Evolutionary conservation across 1,140 invertebrate species (phyloP).

Genomic region (Trachelipus rathkii): DNA sequence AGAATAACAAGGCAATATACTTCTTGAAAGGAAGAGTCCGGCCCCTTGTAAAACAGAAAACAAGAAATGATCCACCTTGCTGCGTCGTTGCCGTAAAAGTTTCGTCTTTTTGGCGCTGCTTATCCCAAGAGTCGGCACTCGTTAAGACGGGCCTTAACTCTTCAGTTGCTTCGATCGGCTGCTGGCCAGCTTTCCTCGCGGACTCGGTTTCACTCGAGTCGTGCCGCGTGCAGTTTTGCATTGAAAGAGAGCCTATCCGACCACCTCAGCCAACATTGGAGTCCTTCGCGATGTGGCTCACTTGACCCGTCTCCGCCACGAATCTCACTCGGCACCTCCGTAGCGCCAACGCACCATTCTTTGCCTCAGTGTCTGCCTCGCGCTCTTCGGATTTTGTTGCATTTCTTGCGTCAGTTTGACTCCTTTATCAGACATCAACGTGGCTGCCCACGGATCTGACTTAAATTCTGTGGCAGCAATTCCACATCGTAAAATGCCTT

Average conservation of each 20-base stretch:
- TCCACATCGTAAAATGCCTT: constrained; percentile 37
- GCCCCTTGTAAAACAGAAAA: constrained; percentile 43
- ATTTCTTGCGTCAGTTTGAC: constrained; percentile 37
- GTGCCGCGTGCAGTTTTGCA: constrained; percentile 43
- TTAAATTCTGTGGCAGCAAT: constrained; percentile 33
- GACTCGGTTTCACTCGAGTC: constrained; percentile 42
- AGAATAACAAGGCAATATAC: constrained; percentile 42
- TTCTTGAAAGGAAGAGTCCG: constrained; percentile 44
- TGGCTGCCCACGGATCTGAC: constrained; percentile 43
- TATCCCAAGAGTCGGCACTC: constrained; percentile 45
- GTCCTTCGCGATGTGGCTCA: constrained; percentile 39
- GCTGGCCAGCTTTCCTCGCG: constrained; percentile 42
- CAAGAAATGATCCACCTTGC: constrained; percentile 45
- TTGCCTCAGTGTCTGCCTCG: constrained; percentile 38
- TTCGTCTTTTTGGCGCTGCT: constrained; percentile 44
- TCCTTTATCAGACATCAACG: constrained; percentile 39
- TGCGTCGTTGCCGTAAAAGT: constrained; percentile 44
- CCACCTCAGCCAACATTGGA: constrained; percentile 31
- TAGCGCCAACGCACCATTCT: constrained; percentile 36
- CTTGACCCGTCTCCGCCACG: constrained; percentile 37
- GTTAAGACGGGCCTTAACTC: constrained; percentile 45
- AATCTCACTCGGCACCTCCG: constrained; percentile 33
- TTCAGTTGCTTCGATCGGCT: constrained; percentile 43
- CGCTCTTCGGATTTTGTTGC: constrained; percentile 29
- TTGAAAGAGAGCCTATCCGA: constrained; percentile 32